Conservation (phyloP, 2,113 vertebrate species). For the Amazona vittata region DNA sequence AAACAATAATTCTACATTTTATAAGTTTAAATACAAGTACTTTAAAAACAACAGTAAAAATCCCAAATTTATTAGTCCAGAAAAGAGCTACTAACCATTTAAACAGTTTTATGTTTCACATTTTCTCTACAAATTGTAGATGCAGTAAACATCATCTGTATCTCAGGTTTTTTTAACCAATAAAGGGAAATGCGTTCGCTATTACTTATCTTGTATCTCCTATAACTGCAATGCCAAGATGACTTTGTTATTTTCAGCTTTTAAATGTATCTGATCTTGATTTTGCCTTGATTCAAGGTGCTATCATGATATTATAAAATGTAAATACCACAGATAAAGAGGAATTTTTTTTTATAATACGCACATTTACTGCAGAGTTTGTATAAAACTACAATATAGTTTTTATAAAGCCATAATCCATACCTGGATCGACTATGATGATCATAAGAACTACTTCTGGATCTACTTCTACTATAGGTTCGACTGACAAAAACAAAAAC, state of each 20-base stretch:
- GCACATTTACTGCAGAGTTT: not conserved
- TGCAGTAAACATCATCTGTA: not conserved
- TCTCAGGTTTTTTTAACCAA: not conserved
- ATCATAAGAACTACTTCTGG: conserved; percentile 86
- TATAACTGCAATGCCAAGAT: not conserved
- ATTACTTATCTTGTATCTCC: not conserved
- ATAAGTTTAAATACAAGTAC: not conserved
- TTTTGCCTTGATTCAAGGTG: not conserved
- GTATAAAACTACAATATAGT: not conserved
- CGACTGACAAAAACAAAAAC: conserved; percentile 65
- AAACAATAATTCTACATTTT: not conserved
- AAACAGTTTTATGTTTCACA: not conserved
- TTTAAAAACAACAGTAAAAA: not conserved
- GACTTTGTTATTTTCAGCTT: not conserved
- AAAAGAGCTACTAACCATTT: not conserved
- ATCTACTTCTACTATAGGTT: conserved; percentile 89
- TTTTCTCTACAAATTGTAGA: not conserved
- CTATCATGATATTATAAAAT: accelerated
- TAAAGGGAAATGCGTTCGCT: not conserved
- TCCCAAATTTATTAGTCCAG: not conserved
- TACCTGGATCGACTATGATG: conserved; percentile 89
- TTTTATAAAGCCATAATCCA: not conserved
- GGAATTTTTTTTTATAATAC: not conserved
- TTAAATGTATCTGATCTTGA: not conserved
- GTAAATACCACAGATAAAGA: not conserved